Conservation (phyloP, 2,797 vertebrate species). For the Cynodonichthys magdalenae region DNA sequence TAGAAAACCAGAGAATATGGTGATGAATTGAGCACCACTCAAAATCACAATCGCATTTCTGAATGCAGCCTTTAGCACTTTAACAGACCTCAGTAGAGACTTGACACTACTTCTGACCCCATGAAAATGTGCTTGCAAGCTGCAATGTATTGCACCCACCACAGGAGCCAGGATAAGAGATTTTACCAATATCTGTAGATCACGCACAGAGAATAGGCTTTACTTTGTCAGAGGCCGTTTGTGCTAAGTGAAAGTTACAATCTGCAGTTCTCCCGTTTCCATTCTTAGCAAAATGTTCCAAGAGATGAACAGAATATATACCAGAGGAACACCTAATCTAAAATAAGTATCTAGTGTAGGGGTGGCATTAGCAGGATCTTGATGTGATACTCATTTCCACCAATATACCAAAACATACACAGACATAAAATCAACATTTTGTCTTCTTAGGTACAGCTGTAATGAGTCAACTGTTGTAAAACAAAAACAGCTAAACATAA, state of each 20-base stretch:
- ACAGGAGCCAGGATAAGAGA: conserved; percentile 57
- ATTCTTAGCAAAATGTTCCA: conserved; percentile 38
- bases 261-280: conserved; percentile 25
- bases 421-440: too few relatives aligned
- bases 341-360: background rate
- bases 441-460: background rate
- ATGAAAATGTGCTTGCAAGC: conserved; percentile 57
- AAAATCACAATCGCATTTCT: conserved; percentile 43
- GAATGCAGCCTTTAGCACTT: conserved; percentile 25
- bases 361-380: background rate
- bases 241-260: conserved; percentile 34
- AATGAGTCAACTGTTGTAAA: background rate
- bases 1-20: conserved; percentile 40
- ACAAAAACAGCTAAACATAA: background rate
- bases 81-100: conserved; percentile 25
- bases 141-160: conserved; percentile 14
- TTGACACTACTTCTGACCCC: conserved; percentile 43
- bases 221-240: conserved; percentile 39
- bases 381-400: background rate
- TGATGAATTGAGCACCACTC: conserved; percentile 36
- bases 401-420: background rate
- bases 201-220: conserved; percentile 47
- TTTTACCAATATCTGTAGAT: conserved; percentile 68
- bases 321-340: conserved; percentile 11
- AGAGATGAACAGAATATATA: conserved; percentile 13